phyloP scores from a whole-genome alignment of 2,797 vertebrate genomes.

The Gambelia wislizenii region DNA sequence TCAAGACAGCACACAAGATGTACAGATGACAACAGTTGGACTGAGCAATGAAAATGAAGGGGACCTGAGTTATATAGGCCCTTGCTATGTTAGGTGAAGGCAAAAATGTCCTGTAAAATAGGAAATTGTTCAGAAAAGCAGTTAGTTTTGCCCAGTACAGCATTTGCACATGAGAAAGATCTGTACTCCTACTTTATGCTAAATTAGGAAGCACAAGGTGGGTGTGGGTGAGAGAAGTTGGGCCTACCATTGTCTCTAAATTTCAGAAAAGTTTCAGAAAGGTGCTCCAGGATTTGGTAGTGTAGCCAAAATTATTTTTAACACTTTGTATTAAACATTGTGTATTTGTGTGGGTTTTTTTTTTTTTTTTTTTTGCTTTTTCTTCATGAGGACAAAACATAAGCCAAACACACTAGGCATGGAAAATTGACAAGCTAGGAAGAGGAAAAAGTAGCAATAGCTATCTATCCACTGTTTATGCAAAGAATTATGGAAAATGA shows the following conservation, averaged over 20 bases:
- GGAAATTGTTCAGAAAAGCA: not conserved
- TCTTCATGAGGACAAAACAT: not conserved
- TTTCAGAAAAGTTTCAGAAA: too few species aligned
- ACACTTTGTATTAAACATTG: not conserved
- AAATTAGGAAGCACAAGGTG: not conserved
- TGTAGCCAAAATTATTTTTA: not conserved
- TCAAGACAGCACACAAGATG: not conserved
- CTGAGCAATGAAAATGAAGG: not conserved
- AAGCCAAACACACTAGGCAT: not conserved
- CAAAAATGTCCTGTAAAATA: not conserved
- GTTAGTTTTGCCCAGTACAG: not conserved
- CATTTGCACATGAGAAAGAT: not conserved
- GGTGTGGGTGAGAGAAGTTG: not conserved
- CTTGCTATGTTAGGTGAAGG: not conserved
- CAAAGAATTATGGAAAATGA: too few species aligned
- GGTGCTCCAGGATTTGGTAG: not conserved
- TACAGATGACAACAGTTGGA: not conserved
- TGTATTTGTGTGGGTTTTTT: not conserved
- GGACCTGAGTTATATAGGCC: not conserved
- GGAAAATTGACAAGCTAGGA: not conserved
- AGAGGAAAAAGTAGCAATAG: not conserved
- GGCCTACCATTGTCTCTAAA: not conserved
- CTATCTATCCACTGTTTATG: not conserved
- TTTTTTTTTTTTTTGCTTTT: not conserved
- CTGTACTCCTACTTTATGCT: not conserved